Evolutionary conservation across 2,888 invertebrate genomes (phyloP).

Genomic region (Oxyscelio sp.): DNA sequence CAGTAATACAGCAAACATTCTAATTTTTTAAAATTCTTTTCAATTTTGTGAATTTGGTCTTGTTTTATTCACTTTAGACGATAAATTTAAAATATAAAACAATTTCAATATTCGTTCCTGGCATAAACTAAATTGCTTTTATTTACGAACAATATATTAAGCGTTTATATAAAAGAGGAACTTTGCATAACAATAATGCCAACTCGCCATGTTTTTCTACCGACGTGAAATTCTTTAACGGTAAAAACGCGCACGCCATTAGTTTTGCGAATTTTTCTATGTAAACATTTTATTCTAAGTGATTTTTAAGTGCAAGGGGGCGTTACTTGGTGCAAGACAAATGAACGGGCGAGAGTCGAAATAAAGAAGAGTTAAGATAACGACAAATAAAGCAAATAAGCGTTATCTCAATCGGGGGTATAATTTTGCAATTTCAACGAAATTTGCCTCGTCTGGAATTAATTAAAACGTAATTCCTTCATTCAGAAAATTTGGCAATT

Average conservation of each 20-base stretch:
- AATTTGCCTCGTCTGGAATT: neutral
- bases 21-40: too few relatives aligned
- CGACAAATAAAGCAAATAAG: slow-evolving; percentile 45
- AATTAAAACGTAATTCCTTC: too few relatives aligned
- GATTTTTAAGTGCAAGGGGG: slow-evolving; percentile 66
- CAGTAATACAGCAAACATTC: too few relatives aligned
- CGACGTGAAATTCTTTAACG: neutral
- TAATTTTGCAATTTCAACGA: slow-evolving; percentile 42
- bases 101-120: too few relatives aligned
- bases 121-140: too few relatives aligned
- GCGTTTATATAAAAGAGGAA: neutral
- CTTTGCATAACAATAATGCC: neutral
- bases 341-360: slow-evolving; percentile 48
- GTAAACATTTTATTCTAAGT: slow-evolving; percentile 63
- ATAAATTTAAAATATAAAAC: too few relatives aligned
- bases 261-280: slow-evolving; percentile 35
- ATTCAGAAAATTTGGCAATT: too few relatives aligned
- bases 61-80: too few relatives aligned
- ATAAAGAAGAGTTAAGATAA: slow-evolving; percentile 56
- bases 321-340: slow-evolving; percentile 44
- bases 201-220: neutral
- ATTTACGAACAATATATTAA: too few relatives aligned
- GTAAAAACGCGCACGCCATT: slow-evolving; percentile 14
- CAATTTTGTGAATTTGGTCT: too few relatives aligned
- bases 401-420: slow-evolving; percentile 22